Base-by-base conservation (phyloP, 2,888 invertebrate genomes). In the Cinara cedri region DNA sequence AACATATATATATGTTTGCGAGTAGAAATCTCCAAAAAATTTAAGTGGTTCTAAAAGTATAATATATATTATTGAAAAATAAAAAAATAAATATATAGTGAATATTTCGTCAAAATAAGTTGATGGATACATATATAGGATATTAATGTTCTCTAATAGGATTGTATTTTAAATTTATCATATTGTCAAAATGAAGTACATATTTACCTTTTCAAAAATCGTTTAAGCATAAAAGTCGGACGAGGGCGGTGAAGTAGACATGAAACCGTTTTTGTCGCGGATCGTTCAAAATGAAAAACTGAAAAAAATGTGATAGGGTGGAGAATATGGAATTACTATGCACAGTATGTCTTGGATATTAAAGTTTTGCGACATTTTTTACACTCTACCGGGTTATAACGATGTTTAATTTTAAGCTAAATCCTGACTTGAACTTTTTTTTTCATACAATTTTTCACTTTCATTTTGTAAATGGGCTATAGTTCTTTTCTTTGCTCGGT, bases 201-300 rank as follows among this genome's bases (percentile, higher is more conserved):
- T 65, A 54, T 54, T 51, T n/a, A 54, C 54, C 42, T 54, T 75
- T 75, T 75, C 54, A 65, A 24, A 75, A 75, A 75, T 54, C 65
- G 65, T 75, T 75, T 75, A 65, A 75, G 3, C 34, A 75, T 65
- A 65, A 42, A 54, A 65, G 66, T 19, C 14, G 66, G 44, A 66
- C 44, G 19, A 26, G 24, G 66, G 66, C 1, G 55, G 66, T 51
- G 55, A n/a, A 57, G 34, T 55, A 66, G 66, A 66, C 55, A 66
- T 66, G 76, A 76, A 57, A 76, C 55, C 4, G 55, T 76, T 76
- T 76, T 76, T 76, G 66, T 76, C 66, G 66, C 57, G 55, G 76
- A 55, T 66, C 66, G 76, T 66, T 76, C 55, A 76, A 66, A 76
- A 76, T 76, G 55, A 66, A 76, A 66, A 76, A 66, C 65, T 55